Base-by-base conservation (phyloP, 1,140 invertebrate genomes). In the Saccostrea echinata region DNA sequence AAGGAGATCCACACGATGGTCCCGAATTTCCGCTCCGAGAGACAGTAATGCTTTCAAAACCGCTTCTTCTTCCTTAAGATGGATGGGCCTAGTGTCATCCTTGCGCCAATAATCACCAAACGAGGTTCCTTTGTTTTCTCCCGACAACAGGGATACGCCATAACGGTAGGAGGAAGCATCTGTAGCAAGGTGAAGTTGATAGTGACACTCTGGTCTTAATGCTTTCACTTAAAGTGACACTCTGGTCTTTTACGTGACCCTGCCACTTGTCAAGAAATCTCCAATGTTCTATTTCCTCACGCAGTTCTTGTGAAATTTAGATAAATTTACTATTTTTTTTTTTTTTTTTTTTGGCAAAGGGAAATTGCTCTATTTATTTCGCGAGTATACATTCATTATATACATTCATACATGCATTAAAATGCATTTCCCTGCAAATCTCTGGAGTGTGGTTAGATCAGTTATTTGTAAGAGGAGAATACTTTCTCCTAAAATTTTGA, bases 181-280 rank as follows among this genome's bases (percentile, higher is more conserved):
- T 9, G 88, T 88, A 43, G 76, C 55, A 52, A 88, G 35, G 2
- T 83, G 18, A 11, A 88, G 16, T 13, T 53, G 27, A 4, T 53
- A 52, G 24, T 88, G 84, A 53, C 35, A 68, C 16, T 88, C 84
- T 21, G 33, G 24, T 33, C 88, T 82, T 57, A 71, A 88, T 33
- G n/a, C n/a, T n/a, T n/a, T n/a, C n/a, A n/a, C n/a, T n/a, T n/a
- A n/a, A n/a, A n/a, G n/a, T n/a, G n/a, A n/a, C n/a, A n/a, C n/a
- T n/a, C n/a, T n/a, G n/a, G n/a, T n/a, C n/a, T n/a, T 43, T 64
- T 27, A 76, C 53, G 33, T 30, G 76, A 27, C 80, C 84, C 13
- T 64, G 33, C 87, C 87, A 90, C 43, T 53, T n/a, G 86, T 88
- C 84, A 24, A 86, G 24, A 53, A 86, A 86, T 51, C 27, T 76